Conservation (phyloP, 2,113 vertebrate species). For the Plecturocebus donacophilus region DNA sequence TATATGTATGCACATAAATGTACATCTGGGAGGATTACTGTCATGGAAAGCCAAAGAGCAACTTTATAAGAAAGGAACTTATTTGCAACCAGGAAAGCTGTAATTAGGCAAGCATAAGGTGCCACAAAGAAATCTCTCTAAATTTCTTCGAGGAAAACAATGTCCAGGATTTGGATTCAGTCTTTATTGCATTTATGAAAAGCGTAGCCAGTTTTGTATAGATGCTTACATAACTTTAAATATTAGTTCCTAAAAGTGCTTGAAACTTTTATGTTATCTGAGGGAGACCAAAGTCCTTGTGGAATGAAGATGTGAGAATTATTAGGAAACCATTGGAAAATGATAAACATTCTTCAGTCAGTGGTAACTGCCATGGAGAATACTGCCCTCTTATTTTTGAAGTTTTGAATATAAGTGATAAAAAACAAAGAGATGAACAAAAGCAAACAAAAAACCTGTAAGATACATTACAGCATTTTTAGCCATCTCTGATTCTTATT, state of each 20-base stretch:
- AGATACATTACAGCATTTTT: constrained; percentile 35
- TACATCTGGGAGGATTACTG: not conserved
- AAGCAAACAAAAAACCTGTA: constrained; percentile 12
- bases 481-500: constrained; percentile 11
- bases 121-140: not conserved
- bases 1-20: not conserved
- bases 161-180: not conserved
- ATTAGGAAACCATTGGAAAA: not conserved
- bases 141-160: not conserved
- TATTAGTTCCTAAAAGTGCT: constrained; percentile 22
- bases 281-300: not conserved
- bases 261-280: not conserved
- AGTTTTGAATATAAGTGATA: constrained; percentile 10
- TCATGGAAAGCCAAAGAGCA: not conserved
- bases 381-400: constrained; percentile 24
- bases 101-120: not conserved
- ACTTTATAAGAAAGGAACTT: not conserved
- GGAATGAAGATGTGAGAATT: not conserved
- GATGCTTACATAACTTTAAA: not conserved
- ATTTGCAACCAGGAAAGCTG: not conserved
- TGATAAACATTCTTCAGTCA: constrained; percentile 1
- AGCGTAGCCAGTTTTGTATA: not conserved
- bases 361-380: not conserved
- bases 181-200: not conserved
- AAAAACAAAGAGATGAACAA: not conserved